Base-by-base conservation (phyloP, 2,797 vertebrate genomes). In the Merluccius polli region DNA sequence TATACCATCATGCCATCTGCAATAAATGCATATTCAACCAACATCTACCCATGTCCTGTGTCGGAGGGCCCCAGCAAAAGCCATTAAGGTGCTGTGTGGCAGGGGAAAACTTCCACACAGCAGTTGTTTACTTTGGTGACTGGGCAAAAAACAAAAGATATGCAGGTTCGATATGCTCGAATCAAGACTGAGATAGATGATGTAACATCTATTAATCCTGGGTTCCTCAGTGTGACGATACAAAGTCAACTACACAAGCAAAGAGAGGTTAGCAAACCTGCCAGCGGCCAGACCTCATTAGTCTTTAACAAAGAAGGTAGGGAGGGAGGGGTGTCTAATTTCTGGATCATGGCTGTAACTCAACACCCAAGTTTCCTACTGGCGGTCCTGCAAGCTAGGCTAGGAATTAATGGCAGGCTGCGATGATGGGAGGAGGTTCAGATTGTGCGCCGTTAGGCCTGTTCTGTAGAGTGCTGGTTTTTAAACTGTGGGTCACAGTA, bases 281-380 rank as follows among this genome's bases (percentile, higher is more conserved):
- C 21, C 70, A 3, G 63, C 33, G 32, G 29, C 12, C 36, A 74
- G 33, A 75, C 70, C 36, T 75, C 73, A 73, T 74, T 18, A 41
- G 67, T 13, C 33, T 73, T 69, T 41, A 27, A 84, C 11, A 77
- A 33, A n/a, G n/a, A 13, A 32, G 30, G 33, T 70, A 29, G 52
- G 52, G 44, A 59, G 21, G 48, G 48, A 59, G 36, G 32, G 70
- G 78, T 73, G 71, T 82, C 65, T 78, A 16, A 82, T 84, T 76
- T 85, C 85, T 70, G 1, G 69, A 74, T 83, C 72, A 73, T 68
- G 35, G 41, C 52, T 38, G 80, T 29, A 86, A 88, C 79, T 78
- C 69, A 21, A 84, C 44, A 70, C 82, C 38, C 10, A 73, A 73
- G 74, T 65, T 29, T 38, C 36, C 29, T 36, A 33, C 48, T 24